These are phyloP conservation scores for Cossypha caffra DNA, from an alignment of 2,797 vertebrate genomes.

Conservation along the genomic window DNA sequence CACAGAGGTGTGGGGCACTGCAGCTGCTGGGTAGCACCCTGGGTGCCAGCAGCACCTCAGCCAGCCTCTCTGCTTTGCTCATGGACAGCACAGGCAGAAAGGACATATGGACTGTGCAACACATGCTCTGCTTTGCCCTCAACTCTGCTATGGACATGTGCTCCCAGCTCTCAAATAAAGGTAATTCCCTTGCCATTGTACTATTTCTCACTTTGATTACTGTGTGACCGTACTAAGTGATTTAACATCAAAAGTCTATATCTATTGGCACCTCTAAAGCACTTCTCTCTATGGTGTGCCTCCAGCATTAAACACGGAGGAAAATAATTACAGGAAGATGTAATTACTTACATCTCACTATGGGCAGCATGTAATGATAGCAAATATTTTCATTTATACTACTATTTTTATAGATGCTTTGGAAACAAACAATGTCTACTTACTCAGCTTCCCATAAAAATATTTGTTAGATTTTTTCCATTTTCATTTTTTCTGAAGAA, in stretches of 20 bases:
- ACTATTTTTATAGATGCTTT: not conserved
- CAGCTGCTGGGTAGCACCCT: not conserved
- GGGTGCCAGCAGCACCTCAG: not conserved
- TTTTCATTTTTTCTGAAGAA: not conserved
- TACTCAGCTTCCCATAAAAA: not conserved
- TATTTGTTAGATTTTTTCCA: not conserved
- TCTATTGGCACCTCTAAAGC: not conserved
- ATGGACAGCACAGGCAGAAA: accelerated
- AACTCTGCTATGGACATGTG: not conserved
- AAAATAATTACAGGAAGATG: not conserved
- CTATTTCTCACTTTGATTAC: not conserved
- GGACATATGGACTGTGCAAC: accelerated
- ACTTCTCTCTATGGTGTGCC: not conserved
- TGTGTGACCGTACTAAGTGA: not conserved
- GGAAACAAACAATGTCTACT: not conserved
- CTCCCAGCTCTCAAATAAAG: not conserved
- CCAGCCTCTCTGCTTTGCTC: not conserved
- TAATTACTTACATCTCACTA: too few relatives aligned
- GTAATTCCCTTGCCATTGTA: not conserved
- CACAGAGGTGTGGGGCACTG: not conserved
- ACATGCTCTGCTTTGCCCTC: not conserved
- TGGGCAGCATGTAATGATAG: not conserved
- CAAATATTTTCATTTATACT: not conserved
- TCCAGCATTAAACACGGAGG: not conserved
- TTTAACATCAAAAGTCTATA: not conserved